Evolutionary conservation across 92 coral and sea anemone species (phyloP).

Genomic region (Phymanthus crucifer): DNA sequence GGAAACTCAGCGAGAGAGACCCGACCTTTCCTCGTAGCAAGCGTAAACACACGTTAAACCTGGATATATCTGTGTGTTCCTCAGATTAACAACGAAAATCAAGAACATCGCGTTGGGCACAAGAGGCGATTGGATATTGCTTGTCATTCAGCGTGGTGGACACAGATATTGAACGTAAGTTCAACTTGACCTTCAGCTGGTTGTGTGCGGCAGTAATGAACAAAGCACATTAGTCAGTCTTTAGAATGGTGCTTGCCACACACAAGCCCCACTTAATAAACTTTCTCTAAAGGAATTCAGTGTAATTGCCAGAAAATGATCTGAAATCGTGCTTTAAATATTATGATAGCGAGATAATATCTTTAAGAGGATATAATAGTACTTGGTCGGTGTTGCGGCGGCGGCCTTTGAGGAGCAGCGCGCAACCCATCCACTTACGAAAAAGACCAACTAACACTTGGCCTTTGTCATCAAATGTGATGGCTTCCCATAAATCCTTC

Average conservation of each 20-base stretch:
- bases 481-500: conserved; percentile 2
- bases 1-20: conserved; percentile 4
- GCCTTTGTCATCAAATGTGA: conserved; percentile 15
- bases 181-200: background rate
- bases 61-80: conserved; percentile 3
- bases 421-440: conserved; percentile 11
- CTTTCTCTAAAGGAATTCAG: no score
- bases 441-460: conserved; percentile 7
- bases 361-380: background rate
- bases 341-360: background rate
- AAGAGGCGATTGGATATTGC: conserved; percentile 5
- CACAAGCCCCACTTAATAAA: no score
- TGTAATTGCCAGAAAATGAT: no score
- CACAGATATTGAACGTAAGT: conserved; percentile 5
- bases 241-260: no score
- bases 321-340: background rate
- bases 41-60: background rate
- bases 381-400: conserved; percentile 23
- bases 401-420: conserved; percentile 15
- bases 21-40: conserved; percentile 16
- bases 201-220: background rate
- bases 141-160: conserved; percentile 14
- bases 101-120: conserved; percentile 4
- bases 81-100: background rate
- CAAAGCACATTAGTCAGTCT: background rate